phyloP scores from a whole-genome alignment of 2,888 invertebrate species.

The Syrista parreyssii region DNA sequence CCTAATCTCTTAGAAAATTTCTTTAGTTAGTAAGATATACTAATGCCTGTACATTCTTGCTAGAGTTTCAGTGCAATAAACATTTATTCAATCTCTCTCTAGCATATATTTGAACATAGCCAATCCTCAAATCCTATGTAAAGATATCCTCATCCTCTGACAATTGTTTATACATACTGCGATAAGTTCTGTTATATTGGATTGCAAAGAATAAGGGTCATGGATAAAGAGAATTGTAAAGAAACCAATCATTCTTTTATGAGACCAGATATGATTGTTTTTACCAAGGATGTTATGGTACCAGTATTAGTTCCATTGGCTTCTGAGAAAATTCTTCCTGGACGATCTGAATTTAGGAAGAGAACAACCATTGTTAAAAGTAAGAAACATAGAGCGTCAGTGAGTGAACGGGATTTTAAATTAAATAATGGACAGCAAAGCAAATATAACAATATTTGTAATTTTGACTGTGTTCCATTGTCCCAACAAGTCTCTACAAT shows the following conservation, averaged over 20 bases:
- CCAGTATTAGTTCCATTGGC: not conserved
- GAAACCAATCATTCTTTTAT: not conserved
- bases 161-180: not conserved
- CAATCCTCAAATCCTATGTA: not conserved
- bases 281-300: not conserved
- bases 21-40: not conserved
- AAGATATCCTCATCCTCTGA: not conserved
- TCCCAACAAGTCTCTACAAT: not conserved
- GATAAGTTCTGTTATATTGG: not conserved
- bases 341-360: not conserved
- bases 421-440: not conserved
- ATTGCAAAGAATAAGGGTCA: not conserved
- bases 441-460: not conserved
- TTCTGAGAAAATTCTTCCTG: not conserved
- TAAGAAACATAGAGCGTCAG: not conserved
- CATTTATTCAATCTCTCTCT: not conserved
- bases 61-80: not conserved
- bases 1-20: not conserved
- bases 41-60: not conserved
- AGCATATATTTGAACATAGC: not conserved
- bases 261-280: not conserved
- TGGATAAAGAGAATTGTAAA: not conserved
- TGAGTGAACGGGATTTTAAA: not conserved
- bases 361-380: not conserved
- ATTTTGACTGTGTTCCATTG: conserved; percentile 1